Percentiles rank a stretch among this genome's conserved stretches.
Evolutionary conservation across 2,888 invertebrate genomes (phyloP).

Genomic region (Argyresthia goedartella): DNA sequence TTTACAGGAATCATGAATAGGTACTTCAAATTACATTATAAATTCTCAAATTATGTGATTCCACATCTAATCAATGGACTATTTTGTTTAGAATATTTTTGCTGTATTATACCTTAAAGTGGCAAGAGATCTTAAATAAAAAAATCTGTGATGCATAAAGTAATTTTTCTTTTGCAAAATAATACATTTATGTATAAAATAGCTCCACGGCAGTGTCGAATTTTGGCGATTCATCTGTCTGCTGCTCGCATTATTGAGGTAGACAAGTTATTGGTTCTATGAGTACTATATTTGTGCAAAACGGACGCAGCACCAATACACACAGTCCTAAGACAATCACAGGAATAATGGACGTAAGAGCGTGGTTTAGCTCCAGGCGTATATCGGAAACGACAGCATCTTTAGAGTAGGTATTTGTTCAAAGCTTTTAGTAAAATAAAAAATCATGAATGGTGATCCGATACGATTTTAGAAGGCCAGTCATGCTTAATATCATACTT

Average conservation of each 20-base stretch:
- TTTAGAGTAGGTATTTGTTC: background rate
- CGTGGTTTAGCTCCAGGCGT: background rate
- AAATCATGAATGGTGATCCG: no score
- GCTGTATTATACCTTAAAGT: no score
- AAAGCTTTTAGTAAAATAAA: background rate
- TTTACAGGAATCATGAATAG: no score
- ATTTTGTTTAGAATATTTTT: no score
- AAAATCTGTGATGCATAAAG: no score
- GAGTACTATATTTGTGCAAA: slow-evolving; percentile 32
- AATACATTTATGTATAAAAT: background rate
- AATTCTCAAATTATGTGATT: no score
- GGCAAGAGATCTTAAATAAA: no score
- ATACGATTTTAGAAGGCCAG: no score
- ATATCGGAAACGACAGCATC: background rate
- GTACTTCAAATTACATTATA: no score
- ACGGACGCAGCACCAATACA: slow-evolving; percentile 32
- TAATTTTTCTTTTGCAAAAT: no score
- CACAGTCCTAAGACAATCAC: background rate
- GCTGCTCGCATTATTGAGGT: slow-evolving; percentile 49
- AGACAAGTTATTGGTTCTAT: slow-evolving; percentile 34
- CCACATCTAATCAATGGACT: no score
- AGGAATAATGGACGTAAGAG: background rate
- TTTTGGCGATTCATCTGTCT: slow-evolving; percentile 25
- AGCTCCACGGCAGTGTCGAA: background rate
- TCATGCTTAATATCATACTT: background rate